phyloP scores from a whole-genome alignment of 2,888 invertebrate species.

The Stenchaetothrips biformis region DNA sequence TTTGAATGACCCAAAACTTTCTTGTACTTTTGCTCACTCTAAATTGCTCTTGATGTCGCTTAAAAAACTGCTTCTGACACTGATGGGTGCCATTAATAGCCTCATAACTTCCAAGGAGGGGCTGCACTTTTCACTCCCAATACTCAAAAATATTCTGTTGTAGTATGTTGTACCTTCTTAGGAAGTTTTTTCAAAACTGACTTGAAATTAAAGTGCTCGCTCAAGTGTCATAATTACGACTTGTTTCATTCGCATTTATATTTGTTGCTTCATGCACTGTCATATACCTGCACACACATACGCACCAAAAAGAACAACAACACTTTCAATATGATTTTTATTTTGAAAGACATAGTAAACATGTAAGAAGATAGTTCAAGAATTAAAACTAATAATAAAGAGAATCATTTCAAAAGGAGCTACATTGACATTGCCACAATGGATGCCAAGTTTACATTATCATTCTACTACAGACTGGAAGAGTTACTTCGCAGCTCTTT shows the following conservation, averaged over 20 bases:
- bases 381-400: not conserved
- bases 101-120: no score
- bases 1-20: no score
- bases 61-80: no score
- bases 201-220: not conserved
- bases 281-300: not conserved
- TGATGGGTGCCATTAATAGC: no score
- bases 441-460: no score
- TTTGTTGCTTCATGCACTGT: not conserved
- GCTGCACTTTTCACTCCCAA: no score
- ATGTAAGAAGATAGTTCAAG: not conserved
- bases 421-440: no score
- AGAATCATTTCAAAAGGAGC: no score
- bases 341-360: not conserved
- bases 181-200: not conserved
- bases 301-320: not conserved
- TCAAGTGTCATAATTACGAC: not conserved
- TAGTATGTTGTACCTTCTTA: not conserved
- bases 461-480: no score
- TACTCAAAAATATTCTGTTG: not conserved
- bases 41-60: no score
- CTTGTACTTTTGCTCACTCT: no score
- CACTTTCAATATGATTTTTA: not conserved
- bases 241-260: not conserved
- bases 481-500: no score